Evolutionary conservation across 2,113 vertebrate genomes (phyloP).

Genomic region (Pavo muticus): DNA sequence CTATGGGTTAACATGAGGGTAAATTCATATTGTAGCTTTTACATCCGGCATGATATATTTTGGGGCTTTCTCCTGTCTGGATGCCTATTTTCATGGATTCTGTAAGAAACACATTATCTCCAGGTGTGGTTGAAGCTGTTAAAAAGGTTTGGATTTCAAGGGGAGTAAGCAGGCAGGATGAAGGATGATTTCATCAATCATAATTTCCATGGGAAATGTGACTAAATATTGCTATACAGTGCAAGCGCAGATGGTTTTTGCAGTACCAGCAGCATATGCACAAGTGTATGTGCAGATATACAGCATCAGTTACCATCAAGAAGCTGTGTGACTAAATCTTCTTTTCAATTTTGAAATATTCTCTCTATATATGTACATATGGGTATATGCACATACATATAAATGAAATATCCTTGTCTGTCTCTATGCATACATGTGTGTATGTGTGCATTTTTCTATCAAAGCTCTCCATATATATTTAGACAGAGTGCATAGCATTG

Average conservation of each 20-base stretch:
- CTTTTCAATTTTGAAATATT: constrained; percentile 24
- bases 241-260: neutral
- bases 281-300: neutral
- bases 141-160: neutral
- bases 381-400: neutral
- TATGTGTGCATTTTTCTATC: neutral
- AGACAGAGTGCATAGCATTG: neutral
- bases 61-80: neutral
- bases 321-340: constrained; percentile 4
- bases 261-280: neutral
- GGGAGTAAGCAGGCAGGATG: neutral
- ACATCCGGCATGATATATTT: neutral
- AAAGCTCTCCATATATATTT: neutral
- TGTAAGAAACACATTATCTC: neutral
- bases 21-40: neutral
- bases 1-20: neutral
- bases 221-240: neutral
- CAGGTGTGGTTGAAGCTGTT: neutral
- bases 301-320: neutral
- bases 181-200: constrained; percentile 11
- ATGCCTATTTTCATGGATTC: neutral
- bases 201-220: constrained; percentile 23
- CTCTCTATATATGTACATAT: neutral
- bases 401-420: neutral
- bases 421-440: neutral